phyloP scores from a whole-genome alignment of 1,140 invertebrate species.

The Drosophila nasuta region DNA sequence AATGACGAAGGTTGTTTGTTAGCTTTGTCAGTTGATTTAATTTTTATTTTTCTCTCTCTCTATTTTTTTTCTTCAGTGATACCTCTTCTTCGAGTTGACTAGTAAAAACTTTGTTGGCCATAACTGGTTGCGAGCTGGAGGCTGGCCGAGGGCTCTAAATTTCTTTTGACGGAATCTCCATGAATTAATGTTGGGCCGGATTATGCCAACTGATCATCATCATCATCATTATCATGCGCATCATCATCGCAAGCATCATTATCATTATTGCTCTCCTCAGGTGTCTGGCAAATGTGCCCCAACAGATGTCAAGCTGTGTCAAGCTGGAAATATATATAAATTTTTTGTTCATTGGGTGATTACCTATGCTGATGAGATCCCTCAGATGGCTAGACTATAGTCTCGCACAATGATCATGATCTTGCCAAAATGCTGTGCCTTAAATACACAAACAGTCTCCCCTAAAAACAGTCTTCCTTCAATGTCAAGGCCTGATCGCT shows the following conservation, averaged over 20 bases:
- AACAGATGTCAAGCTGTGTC: slow-evolving; percentile 75
- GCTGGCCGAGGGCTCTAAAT: slow-evolving; percentile 51
- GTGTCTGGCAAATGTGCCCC: slow-evolving; percentile 52
- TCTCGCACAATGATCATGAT: slow-evolving; percentile 1
- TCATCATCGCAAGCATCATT: slow-evolving; percentile 19
- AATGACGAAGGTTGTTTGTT: slow-evolving; percentile 80
- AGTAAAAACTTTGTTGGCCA: slow-evolving; percentile 29
- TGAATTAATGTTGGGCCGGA: slow-evolving; percentile 76
- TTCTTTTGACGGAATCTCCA: slow-evolving; percentile 81
- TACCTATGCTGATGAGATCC: slow-evolving; percentile 42
- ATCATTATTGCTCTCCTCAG: slow-evolving; percentile 53
- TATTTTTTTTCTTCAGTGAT: neutral
- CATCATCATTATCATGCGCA: slow-evolving; percentile 25
- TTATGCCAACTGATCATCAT: slow-evolving; percentile 53
- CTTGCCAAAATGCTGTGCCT: neutral
- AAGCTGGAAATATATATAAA: slow-evolving; percentile 42
- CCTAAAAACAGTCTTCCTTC: slow-evolving; percentile 18
- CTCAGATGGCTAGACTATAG: neutral
- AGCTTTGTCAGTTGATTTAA: slow-evolving; percentile 77
- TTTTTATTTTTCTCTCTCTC: slow-evolving; percentile 5
- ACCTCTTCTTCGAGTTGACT: neutral
- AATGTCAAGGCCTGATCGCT: slow-evolving; percentile 81
- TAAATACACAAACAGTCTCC: neutral
- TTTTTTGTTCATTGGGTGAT: slow-evolving; percentile 23
- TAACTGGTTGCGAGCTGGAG: slow-evolving; percentile 64